These are phyloP conservation scores for Aspiorhynchus laticeps DNA, from an alignment of 2,113 vertebrate genomes.

Conservation along the genomic window DNA sequence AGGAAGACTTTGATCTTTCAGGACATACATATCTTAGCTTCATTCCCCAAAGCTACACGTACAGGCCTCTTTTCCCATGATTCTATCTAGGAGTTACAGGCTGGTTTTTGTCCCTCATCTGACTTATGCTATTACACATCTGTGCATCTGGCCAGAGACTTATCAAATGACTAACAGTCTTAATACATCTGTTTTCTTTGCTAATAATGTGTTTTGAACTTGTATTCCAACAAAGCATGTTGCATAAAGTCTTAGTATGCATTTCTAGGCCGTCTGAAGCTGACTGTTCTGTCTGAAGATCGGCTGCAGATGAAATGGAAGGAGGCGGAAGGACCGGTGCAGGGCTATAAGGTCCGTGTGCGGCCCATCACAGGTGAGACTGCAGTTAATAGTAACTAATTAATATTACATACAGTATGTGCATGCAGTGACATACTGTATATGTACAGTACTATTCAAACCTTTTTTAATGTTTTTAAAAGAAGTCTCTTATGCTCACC, in stretches of 20 bases:
- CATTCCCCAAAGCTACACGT: not conserved
- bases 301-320: conserved; percentile 94
- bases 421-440: not conserved
- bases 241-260: conserved; percentile 17
- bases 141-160: not conserved
- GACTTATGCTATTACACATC: conserved; percentile 1
- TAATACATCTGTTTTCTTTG: conserved; percentile 14
- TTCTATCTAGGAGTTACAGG: conserved; percentile 45
- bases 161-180: not conserved
- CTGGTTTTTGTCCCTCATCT: conserved; percentile 49
- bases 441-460: not conserved
- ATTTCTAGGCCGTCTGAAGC: conserved; percentile 77
- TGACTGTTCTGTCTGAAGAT: conserved; percentile 87
- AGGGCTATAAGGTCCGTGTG: conserved; percentile 89
- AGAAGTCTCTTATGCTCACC: not conserved
- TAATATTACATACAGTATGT: not conserved
- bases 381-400: not conserved
- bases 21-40: conserved; percentile 23
- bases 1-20: conserved; percentile 67
- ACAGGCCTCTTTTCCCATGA: conserved; percentile 39
- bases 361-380: conserved; percentile 87
- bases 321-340: conserved; percentile 80
- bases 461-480: not conserved
- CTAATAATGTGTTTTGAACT: conserved; percentile 15
- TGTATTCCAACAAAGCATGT: conserved; percentile 1